Evolutionary conservation across 2,797 vertebrate genomes (phyloP).

Genomic region (Halcyon smyrnensis): DNA sequence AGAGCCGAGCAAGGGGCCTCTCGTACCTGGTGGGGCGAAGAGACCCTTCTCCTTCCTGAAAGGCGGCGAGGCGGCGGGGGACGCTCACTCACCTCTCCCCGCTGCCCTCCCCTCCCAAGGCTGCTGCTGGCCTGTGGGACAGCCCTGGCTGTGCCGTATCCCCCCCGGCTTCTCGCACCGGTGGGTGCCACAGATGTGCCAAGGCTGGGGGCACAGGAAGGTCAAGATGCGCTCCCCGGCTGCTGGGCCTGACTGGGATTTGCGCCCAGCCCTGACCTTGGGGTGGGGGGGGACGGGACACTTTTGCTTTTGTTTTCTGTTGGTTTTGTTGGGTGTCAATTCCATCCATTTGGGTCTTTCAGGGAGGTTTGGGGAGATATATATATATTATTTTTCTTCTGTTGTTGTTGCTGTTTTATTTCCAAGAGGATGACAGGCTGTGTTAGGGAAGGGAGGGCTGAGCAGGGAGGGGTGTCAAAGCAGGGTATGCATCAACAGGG

Average conservation of each 20-base stretch:
- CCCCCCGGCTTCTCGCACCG: background rate
- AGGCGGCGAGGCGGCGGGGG: background rate
- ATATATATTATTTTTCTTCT: constrained; percentile 21
- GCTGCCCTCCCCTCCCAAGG: background rate
- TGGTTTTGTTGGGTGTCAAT: background rate
- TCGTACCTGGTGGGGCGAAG: background rate
- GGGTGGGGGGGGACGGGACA: background rate
- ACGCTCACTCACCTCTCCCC: background rate
- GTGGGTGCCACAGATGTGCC: constrained; percentile 64
- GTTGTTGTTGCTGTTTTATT: constrained; percentile 46
- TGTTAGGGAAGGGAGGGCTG: background rate
- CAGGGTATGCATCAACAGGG: background rate
- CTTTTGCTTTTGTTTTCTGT: constrained; percentile 9
- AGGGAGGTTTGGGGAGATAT: constrained; percentile 20
- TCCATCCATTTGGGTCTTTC: constrained; percentile 35
- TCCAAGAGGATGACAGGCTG: constrained; percentile 48
- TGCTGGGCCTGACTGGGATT: background rate
- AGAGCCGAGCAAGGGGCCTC: background rate
- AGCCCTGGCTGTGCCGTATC: background rate
- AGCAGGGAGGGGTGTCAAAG: background rate
- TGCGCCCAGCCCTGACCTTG: constrained; percentile 17
- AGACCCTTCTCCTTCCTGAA: constrained; percentile 45
- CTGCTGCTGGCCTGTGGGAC: background rate
- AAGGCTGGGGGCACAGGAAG: constrained; percentile 53
- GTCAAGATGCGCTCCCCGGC: background rate